Evolutionary conservation across 2,888 invertebrate species (phyloP), one percentile per base, ranked within the genome.

Genomic region (Dolichopus griseipennis): DNA sequence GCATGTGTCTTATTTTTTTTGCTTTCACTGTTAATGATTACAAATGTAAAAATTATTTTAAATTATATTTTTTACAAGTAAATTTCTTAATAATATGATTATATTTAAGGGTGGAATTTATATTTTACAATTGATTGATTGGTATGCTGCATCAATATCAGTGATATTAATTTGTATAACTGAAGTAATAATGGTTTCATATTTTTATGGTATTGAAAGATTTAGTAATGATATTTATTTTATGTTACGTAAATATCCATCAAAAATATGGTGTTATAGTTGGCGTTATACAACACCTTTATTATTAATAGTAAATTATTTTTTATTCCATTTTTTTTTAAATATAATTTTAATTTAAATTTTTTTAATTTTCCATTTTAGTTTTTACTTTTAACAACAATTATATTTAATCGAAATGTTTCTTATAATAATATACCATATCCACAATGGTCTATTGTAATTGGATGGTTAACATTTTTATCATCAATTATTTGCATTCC

Each of bases 111-210:
- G 90, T 64, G 95, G 95, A 66, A 90, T 95, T 82, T 95, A 90
- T 77, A 86, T 93, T 69, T 84, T 95, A 66, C 88, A 90, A 75
- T 82, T 96, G 34, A 85, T 95, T 72, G 94, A 96, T 76, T 88
- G 91, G 83, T 95, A 95, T 78, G 89, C 93, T 7, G 93, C 93
- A 9, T 90, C 93, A 33, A 89, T 92, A 43, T 87, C 91, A 65
- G 87, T 92, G 0, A 88, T 92, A 22, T 80, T 88, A 37, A 89
- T 92, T 37, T 93, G 93, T 73, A 81, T 90, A 6, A 84, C 92
- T 70, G 95, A 95, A 82, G 86, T 91, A 12, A 77, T 91, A 37
- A 90, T 92, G 65, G 88, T 95, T 3, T 87, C 90, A 1, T 94
- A 92, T 88, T 87, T 89, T 27, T 94, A 95, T 76, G 95, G 94